Conservation (phyloP, 64 coral and sea anemone genomes). For the Montipora foliosa region DNA sequence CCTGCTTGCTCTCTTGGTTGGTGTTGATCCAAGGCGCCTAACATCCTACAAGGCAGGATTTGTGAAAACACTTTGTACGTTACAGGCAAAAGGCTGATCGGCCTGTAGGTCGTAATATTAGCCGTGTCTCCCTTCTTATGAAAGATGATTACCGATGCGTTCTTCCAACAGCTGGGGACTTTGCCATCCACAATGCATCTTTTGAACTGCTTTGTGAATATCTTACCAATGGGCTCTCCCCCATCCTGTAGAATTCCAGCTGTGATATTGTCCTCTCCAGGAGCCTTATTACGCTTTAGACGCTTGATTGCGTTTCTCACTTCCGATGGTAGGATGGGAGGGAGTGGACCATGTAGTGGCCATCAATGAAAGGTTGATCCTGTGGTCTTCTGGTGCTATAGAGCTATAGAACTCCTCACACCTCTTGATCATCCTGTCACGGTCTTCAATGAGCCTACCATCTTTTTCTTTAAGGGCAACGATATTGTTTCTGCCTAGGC, state of each 20-base stretch:
- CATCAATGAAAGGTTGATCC: conserved; percentile 4
- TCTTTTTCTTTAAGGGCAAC: conserved; percentile 6
- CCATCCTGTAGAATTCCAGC: not conserved
- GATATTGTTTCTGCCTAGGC: conserved; percentile 2
- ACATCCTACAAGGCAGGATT: conserved; percentile 33
- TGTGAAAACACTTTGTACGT: conserved; percentile 52
- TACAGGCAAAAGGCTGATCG: not conserved
- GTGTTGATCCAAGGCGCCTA: conserved; percentile 32
- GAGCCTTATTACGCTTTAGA: conserved; percentile 19
- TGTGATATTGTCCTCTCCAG: conserved; percentile 13
- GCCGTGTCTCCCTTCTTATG: conserved; percentile 36
- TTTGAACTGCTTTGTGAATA: not conserved
- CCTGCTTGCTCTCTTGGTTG: conserved; percentile 50
- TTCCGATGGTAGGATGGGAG: not conserved
- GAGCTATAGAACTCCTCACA: conserved; percentile 7
- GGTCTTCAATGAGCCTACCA: not conserved
- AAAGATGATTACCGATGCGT: conserved; percentile 41
- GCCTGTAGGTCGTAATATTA: conserved; percentile 18
- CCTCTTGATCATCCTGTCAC: conserved; percentile 9
- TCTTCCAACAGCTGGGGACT: conserved; percentile 28
- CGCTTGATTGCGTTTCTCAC: not conserved
- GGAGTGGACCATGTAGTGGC: not conserved
- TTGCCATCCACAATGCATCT: conserved; percentile 7
- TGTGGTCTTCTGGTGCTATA: not conserved
- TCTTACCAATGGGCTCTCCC: not conserved